phyloP scores from a whole-genome alignment of 2,888 invertebrate genomes.

The Cheiracanthium punctorium region DNA sequence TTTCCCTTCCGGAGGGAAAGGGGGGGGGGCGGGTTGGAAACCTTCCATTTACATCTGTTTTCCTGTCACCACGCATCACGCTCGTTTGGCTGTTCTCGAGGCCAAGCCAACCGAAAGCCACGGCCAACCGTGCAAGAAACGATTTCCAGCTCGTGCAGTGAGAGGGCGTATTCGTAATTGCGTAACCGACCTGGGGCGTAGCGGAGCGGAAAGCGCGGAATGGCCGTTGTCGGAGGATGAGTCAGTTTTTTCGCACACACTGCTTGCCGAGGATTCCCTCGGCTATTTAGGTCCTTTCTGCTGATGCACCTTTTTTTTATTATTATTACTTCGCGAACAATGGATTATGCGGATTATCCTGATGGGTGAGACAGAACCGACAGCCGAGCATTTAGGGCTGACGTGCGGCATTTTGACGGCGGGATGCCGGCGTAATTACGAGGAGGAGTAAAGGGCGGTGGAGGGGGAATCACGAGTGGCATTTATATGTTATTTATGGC shows the following conservation, averaged over 20 bases:
- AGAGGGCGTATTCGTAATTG: neutral
- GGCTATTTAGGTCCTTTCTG: neutral
- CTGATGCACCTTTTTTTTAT: too few species aligned
- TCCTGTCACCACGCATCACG: neutral
- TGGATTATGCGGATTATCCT: neutral
- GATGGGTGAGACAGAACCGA: too few species aligned
- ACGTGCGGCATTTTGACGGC: too few species aligned
- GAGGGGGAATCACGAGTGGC: too few species aligned
- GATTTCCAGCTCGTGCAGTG: neutral
- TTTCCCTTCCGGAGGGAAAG: too few species aligned
- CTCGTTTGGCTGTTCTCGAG: neutral
- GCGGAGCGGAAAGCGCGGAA: neutral
- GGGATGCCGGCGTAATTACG: too few species aligned
- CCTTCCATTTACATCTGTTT: neutral
- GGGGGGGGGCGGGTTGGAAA: too few species aligned
- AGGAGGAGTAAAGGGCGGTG: too few species aligned
- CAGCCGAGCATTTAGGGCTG: too few species aligned
- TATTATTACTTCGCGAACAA: neutral
- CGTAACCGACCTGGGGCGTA: slow-evolving; percentile 34
- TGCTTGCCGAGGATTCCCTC: neutral
- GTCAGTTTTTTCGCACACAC: neutral
- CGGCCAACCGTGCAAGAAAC: slow-evolving; percentile 5
- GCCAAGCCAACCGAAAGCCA: neutral
- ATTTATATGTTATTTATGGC: too few species aligned
- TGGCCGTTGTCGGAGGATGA: neutral